Conservation (phyloP, 2,113 vertebrate species). For the Patagioenas fasciata region DNA sequence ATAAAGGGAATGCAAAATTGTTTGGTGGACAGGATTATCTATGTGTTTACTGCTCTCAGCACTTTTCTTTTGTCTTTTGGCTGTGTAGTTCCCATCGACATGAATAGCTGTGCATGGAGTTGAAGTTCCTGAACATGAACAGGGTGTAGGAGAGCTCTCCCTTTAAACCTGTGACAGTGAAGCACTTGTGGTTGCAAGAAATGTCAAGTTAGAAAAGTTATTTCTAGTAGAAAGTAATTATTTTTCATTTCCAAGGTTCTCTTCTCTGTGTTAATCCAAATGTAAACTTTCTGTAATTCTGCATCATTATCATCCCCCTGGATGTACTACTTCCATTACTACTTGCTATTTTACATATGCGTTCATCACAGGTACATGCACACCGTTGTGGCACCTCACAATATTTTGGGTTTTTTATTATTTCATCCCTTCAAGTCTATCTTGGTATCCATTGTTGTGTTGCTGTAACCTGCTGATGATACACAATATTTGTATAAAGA, state of each 20-base stretch:
- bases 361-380: background rate
- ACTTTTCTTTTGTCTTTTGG: slow-evolving; percentile 35
- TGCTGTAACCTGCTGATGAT: slow-evolving; percentile 1
- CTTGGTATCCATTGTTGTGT: background rate
- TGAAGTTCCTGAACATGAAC: background rate
- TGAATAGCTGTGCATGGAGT: background rate
- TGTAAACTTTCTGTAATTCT: background rate
- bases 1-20: slow-evolving; percentile 52
- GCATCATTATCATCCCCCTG: fast-evolving
- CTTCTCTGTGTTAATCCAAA: background rate
- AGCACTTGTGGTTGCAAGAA: background rate
- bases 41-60: slow-evolving; percentile 37
- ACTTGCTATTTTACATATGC: background rate
- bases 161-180: background rate
- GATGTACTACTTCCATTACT: background rate
- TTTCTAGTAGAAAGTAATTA: background rate
- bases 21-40: slow-evolving; percentile 51
- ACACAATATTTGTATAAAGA: slow-evolving; percentile 9
- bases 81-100: background rate
- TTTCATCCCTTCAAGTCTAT: background rate
- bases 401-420: background rate
- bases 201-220: background rate
- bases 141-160: background rate
- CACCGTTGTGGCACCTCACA: background rate
- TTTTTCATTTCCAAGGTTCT: background rate